A percentile compares a stretch with the other conserved stretches of the same genome.
Conservation (phyloP, 2,113 vertebrate species). For the Entosphenus tridentatus region DNA sequence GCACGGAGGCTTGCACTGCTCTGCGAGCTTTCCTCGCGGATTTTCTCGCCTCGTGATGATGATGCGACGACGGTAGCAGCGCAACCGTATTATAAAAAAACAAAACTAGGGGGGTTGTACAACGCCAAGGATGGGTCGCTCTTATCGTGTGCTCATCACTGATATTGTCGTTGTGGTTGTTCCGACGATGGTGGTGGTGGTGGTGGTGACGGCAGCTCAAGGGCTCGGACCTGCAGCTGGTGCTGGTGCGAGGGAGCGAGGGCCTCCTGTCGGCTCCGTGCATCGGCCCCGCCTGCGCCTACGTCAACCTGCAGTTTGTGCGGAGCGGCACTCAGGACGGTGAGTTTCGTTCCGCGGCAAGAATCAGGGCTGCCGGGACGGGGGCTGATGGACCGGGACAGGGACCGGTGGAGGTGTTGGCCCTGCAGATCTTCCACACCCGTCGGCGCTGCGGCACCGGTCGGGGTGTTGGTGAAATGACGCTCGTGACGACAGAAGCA, state of each 20-base stretch:
- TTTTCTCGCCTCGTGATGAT: too few relatives aligned
- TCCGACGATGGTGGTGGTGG: neutral
- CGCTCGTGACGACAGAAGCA: too few relatives aligned
- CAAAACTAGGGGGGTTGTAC: too few relatives aligned
- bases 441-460: neutral
- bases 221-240: constrained; percentile 60
- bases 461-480: neutral
- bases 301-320: constrained; percentile 48
- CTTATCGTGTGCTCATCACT: neutral
- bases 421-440: neutral
- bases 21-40: too few relatives aligned
- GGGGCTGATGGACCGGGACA: too few relatives aligned
- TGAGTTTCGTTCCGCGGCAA: constrained; percentile 16
- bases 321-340: constrained; percentile 46
- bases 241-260: constrained; percentile 36
- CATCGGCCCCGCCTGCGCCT: constrained; percentile 45
- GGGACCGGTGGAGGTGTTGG: neutral
- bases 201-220: constrained; percentile 37
- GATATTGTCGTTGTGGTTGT: neutral
- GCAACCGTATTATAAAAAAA: too few relatives aligned
- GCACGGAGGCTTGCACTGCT: too few relatives aligned
- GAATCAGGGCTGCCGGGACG: neutral
- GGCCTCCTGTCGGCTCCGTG: constrained; percentile 12
- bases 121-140: too few relatives aligned
- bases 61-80: too few relatives aligned